These are phyloP conservation scores for Gymnopithys bicolor DNA, from an alignment of 2,797 vertebrate species.

Conservation along the genomic window DNA sequence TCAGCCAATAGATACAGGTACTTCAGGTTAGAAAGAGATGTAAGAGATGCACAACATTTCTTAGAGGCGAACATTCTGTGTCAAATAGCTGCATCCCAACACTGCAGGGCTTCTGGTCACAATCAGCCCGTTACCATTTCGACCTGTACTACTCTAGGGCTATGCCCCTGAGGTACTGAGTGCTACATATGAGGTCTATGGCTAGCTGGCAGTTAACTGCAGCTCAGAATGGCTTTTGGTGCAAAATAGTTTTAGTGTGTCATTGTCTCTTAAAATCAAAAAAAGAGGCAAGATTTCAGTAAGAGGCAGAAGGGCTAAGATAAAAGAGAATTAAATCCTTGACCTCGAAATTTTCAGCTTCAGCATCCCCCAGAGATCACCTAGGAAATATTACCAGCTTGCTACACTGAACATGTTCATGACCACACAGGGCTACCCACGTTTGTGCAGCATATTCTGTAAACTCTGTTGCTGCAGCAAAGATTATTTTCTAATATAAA, in stretches of 20 bases:
- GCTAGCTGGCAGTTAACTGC: background rate
- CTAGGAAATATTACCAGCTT: background rate
- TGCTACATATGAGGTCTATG: background rate
- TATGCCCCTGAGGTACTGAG: background rate
- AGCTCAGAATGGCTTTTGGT: background rate
- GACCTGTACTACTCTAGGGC: rapidly evolving
- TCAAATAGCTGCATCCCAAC: background rate
- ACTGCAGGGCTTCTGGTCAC: background rate
- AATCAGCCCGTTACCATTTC: background rate
- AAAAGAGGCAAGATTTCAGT: background rate
- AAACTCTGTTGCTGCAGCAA: background rate
- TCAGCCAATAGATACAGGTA: background rate
- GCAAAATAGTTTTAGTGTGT: background rate
- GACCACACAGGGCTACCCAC: background rate
- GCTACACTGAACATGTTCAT: background rate
- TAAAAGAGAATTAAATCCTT: background rate
- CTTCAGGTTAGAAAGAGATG: background rate
- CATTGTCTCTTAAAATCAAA: background rate
- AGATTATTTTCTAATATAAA: slow-evolving; percentile 8
- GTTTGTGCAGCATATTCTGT: background rate
- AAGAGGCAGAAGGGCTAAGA: background rate
- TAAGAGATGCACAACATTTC: background rate
- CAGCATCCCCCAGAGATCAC: background rate
- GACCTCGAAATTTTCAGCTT: background rate
- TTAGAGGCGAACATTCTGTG: background rate